phyloP scores from a whole-genome alignment of 1,140 invertebrate species.

The Orius laevigatus region DNA sequence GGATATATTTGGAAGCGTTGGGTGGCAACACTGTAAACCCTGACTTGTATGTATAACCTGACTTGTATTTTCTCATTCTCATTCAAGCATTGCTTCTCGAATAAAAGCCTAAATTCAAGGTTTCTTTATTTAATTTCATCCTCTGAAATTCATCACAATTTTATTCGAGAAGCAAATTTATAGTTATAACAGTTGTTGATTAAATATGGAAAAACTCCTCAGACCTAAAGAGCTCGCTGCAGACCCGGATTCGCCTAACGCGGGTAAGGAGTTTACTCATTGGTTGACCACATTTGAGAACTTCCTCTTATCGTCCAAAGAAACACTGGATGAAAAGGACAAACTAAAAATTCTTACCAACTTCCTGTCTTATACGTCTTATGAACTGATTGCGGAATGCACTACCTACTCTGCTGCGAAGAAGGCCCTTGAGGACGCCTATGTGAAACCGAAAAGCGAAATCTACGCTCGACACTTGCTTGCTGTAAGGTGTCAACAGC shows the following conservation, averaged over 20 bases:
- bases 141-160: not conserved
- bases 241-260: not conserved
- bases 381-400: constrained; percentile 1
- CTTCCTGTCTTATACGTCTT: not conserved
- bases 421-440: not conserved
- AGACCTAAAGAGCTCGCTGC: constrained; percentile 1
- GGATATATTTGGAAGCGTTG: too few species aligned
- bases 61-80: too few species aligned
- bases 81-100: too few species aligned
- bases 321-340: not conserved
- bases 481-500: not conserved
- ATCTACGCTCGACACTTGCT: not conserved
- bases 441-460: not conserved
- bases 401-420: not conserved
- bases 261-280: constrained; percentile 4
- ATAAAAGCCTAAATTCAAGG: too few species aligned
- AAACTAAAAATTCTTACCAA: constrained; percentile 6
- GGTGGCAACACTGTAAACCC: too few species aligned
- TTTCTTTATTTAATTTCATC: too few species aligned
- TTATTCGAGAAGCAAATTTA: too few species aligned
- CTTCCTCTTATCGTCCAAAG: not conserved
- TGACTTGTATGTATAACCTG: too few species aligned
- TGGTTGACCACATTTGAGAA: constrained; percentile 6
- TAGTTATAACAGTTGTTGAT: not conserved
- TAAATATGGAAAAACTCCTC: not conserved